Conservation (phyloP, 2,797 vertebrate species). For the Acipenser ruthenus region DNA sequence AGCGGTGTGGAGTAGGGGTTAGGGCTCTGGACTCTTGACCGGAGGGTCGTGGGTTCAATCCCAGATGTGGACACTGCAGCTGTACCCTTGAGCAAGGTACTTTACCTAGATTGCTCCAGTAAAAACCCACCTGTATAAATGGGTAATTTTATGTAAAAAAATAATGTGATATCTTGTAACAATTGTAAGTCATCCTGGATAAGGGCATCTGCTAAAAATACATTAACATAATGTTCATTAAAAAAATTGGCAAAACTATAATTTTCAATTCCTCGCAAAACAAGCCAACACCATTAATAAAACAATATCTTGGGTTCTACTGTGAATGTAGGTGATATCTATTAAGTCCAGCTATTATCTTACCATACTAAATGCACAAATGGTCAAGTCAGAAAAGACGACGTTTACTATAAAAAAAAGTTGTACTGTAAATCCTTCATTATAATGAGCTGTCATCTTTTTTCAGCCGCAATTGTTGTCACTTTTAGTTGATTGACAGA, state of each 20-base stretch:
- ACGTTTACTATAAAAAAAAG: slow-evolving; percentile 39
- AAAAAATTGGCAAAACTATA: slow-evolving; percentile 41
- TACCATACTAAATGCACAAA: slow-evolving; percentile 45
- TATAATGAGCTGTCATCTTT: slow-evolving; percentile 55
- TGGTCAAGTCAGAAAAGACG: slow-evolving; percentile 41
- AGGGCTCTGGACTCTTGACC: no score
- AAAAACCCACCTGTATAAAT: no score
- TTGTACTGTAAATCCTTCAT: slow-evolving; percentile 47
- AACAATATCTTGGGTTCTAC: slow-evolving; percentile 25
- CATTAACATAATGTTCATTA: background rate
- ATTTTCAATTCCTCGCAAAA: slow-evolving; percentile 35
- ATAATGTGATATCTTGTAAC: no score
- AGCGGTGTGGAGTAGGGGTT: no score
- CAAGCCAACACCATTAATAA: slow-evolving; percentile 36
- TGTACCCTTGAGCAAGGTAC: no score
- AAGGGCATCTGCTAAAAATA: background rate
- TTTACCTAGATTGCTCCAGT: no score
- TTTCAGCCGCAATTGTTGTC: slow-evolving; percentile 28
- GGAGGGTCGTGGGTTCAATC: no score
- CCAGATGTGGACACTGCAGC: no score
- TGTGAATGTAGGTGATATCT: slow-evolving; percentile 53
- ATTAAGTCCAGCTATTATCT: slow-evolving; percentile 64
- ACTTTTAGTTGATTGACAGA: slow-evolving; percentile 25
- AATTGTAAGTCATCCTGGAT: no score
- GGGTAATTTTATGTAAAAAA: no score